phyloP scores from a whole-genome alignment of 2,113 vertebrate genomes.

The Chaetodon trifascialis region DNA sequence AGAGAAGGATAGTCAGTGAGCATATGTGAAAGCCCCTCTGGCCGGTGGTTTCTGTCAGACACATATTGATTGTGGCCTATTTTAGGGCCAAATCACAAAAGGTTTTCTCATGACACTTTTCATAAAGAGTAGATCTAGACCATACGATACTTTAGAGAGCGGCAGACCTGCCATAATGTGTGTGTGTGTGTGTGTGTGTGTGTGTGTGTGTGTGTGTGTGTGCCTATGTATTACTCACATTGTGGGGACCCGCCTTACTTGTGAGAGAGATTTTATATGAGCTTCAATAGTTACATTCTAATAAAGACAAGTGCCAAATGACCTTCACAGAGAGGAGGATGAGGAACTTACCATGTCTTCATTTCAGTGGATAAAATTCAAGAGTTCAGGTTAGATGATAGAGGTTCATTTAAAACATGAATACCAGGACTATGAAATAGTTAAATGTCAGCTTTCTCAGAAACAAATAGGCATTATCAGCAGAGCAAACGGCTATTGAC shows the following conservation, averaged over 20 bases:
- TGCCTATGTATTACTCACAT: no score
- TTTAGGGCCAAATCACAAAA: no score
- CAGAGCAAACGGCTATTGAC: constrained; percentile 49
- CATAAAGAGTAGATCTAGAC: no score
- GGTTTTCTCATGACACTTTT: no score
- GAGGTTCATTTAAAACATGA: constrained; percentile 2
- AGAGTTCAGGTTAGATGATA: not conserved
- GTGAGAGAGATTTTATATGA: constrained; percentile 3
- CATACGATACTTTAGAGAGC: not conserved
- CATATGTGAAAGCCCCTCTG: constrained; percentile 45
- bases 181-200: constrained; percentile 30
- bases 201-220: constrained; percentile 3
- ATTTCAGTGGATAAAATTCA: constrained; percentile 12
- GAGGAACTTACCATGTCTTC: not conserved
- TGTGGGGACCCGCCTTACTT: no score
- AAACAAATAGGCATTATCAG: constrained; percentile 39
- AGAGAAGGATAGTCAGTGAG: constrained; percentile 17
- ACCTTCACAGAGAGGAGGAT: not conserved
- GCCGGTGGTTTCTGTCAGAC: constrained; percentile 55
- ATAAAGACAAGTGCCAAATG: constrained; percentile 11
- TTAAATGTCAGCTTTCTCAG: constrained; percentile 41
- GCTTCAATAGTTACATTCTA: constrained; percentile 16
- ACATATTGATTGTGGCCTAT: constrained; percentile 63
- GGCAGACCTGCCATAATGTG: constrained; percentile 30
- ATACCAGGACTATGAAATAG: constrained; percentile 5